Conservation (phyloP, 2,113 vertebrate species). For the Colius striatus region DNA sequence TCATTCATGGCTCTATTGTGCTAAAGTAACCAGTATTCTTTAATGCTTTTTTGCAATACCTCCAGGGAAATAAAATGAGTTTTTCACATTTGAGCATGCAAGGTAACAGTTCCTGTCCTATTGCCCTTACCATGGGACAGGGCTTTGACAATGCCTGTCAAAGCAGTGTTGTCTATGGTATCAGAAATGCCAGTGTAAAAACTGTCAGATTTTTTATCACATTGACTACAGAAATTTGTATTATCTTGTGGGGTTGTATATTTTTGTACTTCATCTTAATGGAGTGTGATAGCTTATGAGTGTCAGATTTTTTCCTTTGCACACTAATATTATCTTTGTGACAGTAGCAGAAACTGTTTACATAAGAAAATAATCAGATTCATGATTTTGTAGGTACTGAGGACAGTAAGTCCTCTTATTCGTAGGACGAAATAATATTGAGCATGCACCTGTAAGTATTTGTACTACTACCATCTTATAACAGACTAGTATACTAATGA, state of each 20-base stretch:
- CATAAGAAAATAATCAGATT: neutral
- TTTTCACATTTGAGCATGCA: constrained; percentile 45
- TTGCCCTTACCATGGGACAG: neutral
- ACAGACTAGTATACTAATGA: neutral
- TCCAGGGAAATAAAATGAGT: constrained; percentile 5
- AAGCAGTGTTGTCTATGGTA: neutral
- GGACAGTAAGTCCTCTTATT: neutral
- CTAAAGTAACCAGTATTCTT: neutral
- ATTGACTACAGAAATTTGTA: neutral
- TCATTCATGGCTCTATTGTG: neutral
- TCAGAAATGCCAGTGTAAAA: neutral
- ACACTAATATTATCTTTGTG: neutral
- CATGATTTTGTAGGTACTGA: neutral
- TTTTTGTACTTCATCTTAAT: constrained; percentile 23
- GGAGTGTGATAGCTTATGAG: neutral
- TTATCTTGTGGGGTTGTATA: neutral
- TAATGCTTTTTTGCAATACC: constrained; percentile 13
- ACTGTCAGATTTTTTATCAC: neutral
- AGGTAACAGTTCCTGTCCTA: neutral
- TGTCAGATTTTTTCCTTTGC: neutral
- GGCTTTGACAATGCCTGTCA: constrained; percentile 5
- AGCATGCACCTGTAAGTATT: neutral
- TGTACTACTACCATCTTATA: neutral
- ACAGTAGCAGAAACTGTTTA: neutral
- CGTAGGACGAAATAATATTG: neutral